phyloP scores from a whole-genome alignment of 64 coral and sea anemone species.

The Montipora cactus region DNA sequence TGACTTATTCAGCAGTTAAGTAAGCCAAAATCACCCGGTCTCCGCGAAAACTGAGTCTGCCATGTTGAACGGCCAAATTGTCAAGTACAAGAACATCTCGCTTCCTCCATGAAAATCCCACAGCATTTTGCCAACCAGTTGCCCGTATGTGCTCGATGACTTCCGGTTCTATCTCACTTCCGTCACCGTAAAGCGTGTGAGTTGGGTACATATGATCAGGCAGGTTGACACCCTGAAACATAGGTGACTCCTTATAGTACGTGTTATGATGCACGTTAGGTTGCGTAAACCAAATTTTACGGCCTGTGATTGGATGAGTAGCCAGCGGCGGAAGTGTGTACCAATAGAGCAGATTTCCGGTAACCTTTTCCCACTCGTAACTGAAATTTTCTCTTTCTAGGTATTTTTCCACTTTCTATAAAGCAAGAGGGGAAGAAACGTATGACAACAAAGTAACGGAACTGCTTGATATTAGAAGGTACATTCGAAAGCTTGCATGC shows the following conservation, averaged over 20 bases:
- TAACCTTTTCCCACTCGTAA: conserved; percentile 76
- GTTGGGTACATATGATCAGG: conserved; percentile 77
- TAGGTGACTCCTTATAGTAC: conserved; percentile 84
- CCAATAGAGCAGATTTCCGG: conserved; percentile 77
- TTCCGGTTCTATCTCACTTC: conserved; percentile 80
- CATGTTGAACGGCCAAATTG: conserved; percentile 73
- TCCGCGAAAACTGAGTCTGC: conserved; percentile 73
- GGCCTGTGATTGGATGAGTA: conserved; percentile 87
- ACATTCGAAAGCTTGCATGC: too few species aligned
- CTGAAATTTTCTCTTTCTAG: conserved; percentile 48
- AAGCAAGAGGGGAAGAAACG: neutral
- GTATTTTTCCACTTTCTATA: conserved; percentile 77
- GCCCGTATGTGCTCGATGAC: conserved; percentile 82
- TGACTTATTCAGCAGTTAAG: conserved; percentile 67
- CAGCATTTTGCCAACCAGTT: conserved; percentile 81
- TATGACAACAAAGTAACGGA: too few species aligned
- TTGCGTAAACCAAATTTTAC: conserved; percentile 92
- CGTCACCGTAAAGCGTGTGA: conserved; percentile 83
- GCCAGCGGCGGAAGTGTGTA: conserved; percentile 60
- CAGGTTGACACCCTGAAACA: conserved; percentile 73
- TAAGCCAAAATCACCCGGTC: conserved; percentile 69
- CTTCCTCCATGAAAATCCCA: conserved; percentile 91
- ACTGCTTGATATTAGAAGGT: too few species aligned
- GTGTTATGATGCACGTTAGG: conserved; percentile 78
- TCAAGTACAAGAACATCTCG: conserved; percentile 86